phyloP scores from a whole-genome alignment of 2,113 vertebrate species.

The Cavia aperea region DNA sequence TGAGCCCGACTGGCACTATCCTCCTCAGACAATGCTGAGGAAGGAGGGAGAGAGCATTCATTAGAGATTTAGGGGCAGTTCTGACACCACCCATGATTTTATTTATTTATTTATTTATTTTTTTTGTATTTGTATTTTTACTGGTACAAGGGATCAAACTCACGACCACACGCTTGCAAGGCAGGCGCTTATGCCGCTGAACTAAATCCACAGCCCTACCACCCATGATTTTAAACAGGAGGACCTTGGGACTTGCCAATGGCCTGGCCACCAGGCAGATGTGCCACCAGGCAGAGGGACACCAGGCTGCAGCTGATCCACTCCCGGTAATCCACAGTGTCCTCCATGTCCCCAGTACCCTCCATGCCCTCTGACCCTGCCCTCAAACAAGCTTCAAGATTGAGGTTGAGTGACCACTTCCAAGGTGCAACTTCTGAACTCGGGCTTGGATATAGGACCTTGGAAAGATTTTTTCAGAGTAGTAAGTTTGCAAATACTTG shows the following conservation, averaged over 20 bases:
- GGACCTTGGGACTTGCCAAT: background rate
- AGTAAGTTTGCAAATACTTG: background rate
- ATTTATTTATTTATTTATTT: background rate
- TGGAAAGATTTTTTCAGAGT: background rate
- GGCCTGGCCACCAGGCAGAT: background rate
- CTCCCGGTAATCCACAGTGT: background rate
- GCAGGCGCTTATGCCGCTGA: too few species aligned
- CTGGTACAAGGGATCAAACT: too few species aligned
- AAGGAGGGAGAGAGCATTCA: background rate
- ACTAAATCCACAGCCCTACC: too few species aligned
- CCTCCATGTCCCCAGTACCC: background rate
- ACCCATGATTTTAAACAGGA: background rate
- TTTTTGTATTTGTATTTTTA: too few species aligned
- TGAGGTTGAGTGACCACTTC: background rate
- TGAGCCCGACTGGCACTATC: background rate
- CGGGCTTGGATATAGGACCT: background rate
- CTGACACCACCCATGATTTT: background rate
- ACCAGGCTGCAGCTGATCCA: background rate
- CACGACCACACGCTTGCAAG: too few species aligned
- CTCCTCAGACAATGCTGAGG: background rate
- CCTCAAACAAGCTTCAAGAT: accelerated
- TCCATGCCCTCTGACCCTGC: background rate
- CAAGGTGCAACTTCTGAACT: background rate
- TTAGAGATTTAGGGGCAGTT: background rate
- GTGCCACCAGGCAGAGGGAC: background rate